Evolutionary conservation across 2,888 invertebrate species (phyloP).

Genomic region (Rhagonycha fulva): DNA sequence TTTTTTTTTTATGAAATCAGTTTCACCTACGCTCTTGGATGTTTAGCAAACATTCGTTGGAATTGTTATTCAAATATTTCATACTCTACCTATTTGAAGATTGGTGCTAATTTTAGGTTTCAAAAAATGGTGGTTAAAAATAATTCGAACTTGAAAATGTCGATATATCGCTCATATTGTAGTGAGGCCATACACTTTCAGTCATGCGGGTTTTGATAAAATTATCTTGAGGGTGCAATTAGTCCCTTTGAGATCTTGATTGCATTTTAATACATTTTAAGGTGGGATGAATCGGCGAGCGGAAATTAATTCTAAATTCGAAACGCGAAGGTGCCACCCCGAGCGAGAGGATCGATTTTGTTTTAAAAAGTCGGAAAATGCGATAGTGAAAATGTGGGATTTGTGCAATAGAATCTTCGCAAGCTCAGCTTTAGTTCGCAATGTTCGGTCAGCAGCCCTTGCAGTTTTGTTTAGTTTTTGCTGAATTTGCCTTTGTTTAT

Average conservation of each 20-base stretch:
- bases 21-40: not conserved
- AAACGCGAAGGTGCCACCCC: not conserved
- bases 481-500: slow-evolving; percentile 41
- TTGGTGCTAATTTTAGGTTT: not conserved
- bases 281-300: not conserved
- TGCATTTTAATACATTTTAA: not conserved
- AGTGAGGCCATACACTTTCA: not conserved
- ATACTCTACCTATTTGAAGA: not conserved
- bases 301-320: not conserved
- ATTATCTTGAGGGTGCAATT: not conserved
- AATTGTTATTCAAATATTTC: not conserved
- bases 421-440: slow-evolving; percentile 20
- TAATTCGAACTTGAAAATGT: not conserved
- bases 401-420: slow-evolving; percentile 17
- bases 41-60: not conserved
- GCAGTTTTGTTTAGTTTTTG: slow-evolving; percentile 34
- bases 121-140: not conserved
- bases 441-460: slow-evolving; percentile 27
- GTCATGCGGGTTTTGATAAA: not conserved
- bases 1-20: not conserved
- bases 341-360: not conserved
- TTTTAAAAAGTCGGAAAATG: not conserved
- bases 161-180: not conserved
- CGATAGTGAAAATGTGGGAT: slow-evolving; percentile 6
- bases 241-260: not conserved